Base-by-base conservation (phyloP, 2,113 vertebrate genomes). In the Sylvia atricapilla region DNA sequence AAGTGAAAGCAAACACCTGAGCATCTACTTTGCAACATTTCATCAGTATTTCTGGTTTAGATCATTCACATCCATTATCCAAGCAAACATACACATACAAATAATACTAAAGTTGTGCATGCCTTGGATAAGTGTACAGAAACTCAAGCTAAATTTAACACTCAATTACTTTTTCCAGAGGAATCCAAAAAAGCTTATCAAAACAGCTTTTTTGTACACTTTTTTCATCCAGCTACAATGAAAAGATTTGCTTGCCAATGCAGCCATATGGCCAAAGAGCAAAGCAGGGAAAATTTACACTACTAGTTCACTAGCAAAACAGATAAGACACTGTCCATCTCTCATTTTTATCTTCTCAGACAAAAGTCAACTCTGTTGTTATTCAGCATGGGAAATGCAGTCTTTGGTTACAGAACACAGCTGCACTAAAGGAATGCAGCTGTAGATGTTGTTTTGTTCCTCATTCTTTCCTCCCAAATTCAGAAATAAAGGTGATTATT, bases 401-500 rank as follows among this genome's bases (percentile, higher is more conserved):
- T 52, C 53, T 93, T 94, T 75, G n/a, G 18, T 64, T 78, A 89
- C n/a, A 63, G n/a, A 83, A 81, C 64, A 33, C 86, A 93, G 90
- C 85, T 93, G 86, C 73, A 84, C 8, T 35, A 75, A n/a, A 80
- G 87, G 23, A 88, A 91, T 46, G 35, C 69, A 77, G 77, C 80
- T 96, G 78, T 92, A 69, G 43, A 63, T 24, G 13, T 82, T 87
- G 86, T 84, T 92, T 93, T 97, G 72, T 7, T 90, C 50, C 66
- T 83, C 35, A 46, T 66, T 33, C 17, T 84, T 56, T 52, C 39
- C 46, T 70, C 64, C 6, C 43, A 77, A 58, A 86, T 78, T 83
- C 4, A 78, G 68, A 86, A 84, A 84, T 84, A 90, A 97, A 94
- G 16, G 63, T 84, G 75, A 64, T 56, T 62, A 88, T 95, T 97